Evolutionary conservation across 2,113 vertebrate genomes (phyloP).

Genomic region (Lanius ludovicianus): DNA sequence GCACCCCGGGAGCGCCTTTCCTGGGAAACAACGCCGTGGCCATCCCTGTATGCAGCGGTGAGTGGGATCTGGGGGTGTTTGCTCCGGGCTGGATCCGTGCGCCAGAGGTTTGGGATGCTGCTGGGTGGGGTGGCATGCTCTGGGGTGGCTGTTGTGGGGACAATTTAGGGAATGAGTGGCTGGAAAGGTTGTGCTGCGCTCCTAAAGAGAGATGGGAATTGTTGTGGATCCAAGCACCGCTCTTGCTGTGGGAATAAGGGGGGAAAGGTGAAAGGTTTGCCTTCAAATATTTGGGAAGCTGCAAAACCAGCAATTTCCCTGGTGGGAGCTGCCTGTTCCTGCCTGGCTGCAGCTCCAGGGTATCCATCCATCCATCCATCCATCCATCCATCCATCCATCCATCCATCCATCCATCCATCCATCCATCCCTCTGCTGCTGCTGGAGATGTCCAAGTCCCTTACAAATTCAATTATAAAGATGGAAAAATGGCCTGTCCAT

Average conservation of each 20-base stretch:
- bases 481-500: rapidly evolving
- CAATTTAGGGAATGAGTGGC: too few relatives aligned
- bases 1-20: neutral
- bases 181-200: neutral
- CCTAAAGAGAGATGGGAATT: neutral
- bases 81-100: rapidly evolving
- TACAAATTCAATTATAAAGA: rapidly evolving
- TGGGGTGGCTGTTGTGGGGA: neutral
- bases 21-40: rapidly evolving
- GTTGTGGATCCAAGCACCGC: rapidly evolving
- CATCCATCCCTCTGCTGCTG: neutral
- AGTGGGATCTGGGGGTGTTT: neutral
- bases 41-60: rapidly evolving
- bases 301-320: neutral
- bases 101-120: neutral
- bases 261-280: neutral
- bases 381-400: neutral
- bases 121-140: neutral
- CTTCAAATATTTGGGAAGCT: neutral
- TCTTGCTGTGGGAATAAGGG: neutral
- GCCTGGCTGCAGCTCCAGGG: neutral
- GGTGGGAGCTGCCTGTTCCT: neutral
- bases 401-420: neutral
- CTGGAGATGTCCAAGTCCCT: neutral
- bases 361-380: neutral